Base-by-base conservation (phyloP, 2,888 invertebrate genomes). In the Anaspis maculata region DNA sequence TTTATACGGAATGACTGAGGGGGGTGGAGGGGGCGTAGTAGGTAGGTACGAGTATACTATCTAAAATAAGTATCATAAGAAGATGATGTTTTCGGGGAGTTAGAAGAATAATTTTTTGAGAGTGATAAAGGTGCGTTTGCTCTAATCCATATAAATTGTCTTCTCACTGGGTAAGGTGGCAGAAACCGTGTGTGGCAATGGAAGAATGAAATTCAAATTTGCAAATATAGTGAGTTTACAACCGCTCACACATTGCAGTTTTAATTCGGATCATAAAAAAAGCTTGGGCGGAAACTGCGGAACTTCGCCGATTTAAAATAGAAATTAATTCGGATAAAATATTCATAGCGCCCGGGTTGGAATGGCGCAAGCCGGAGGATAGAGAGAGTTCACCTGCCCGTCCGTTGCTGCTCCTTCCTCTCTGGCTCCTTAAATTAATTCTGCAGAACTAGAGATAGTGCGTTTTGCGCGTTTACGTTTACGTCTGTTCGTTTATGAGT, bases 291-390 rank as follows among this genome's bases (percentile, higher is more conserved):
- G 42, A 44, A 40, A 41, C 37, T 44, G 38, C 30, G 39, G 39
- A 48, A 46, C 40, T 46, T 48, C 35, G 40, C 31, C 42, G 46
- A 44, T 46, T 46, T 46, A 42, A 44, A 46, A 40, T 36, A 39
- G 45, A 40, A 44, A 45, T 43, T 46, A 46, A 48, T 46, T 45
- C 38, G 38, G 25, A 21, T 45, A 43, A 49, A 46, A 45, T 46
- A 46, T 46, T 49, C 46, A 46, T 41, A 35, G 31, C 26, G n/a
- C 36, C 26, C 32, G 27, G 31, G 37, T 37, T 32, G 40, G 38
- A 40, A 23, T 35, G 33, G 41, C 36, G 37, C 25, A 15, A 32
- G 19, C 21, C 23, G 23, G n/a, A 39, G 25, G 10, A 10, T 10
- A 5, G 24, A 9, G 24, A 24, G 24, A 19, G 25, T 35, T 27